Conservation (phyloP, 2,888 invertebrate species). For the Limenitis camilla region DNA sequence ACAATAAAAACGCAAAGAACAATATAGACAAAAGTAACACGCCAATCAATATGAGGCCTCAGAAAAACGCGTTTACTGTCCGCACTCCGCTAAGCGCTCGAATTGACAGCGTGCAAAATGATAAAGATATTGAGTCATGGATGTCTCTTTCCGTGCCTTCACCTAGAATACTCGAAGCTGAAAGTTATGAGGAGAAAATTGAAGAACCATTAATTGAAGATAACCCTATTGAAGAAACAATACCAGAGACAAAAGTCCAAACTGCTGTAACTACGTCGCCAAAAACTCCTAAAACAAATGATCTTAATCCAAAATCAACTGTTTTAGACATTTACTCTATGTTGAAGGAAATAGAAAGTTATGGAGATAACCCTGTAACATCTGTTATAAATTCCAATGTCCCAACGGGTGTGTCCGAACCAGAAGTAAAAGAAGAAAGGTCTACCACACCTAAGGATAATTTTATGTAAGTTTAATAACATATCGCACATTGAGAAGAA, state of each 20-base stretch:
- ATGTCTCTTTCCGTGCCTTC: constrained; percentile 63
- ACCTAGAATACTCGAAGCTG: constrained; percentile 45
- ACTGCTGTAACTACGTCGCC: constrained; percentile 23
- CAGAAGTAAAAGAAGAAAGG: constrained; percentile 40
- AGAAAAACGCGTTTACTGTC: constrained; percentile 44
- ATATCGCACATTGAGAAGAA: too few species aligned
- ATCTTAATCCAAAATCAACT: constrained; percentile 51
- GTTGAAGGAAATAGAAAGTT: constrained; percentile 69
- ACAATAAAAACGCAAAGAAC: constrained; percentile 41
- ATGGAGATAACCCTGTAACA: constrained; percentile 57
- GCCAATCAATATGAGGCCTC: constrained; percentile 39
- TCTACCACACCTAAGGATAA: constrained; percentile 53
- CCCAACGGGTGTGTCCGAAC: constrained; percentile 19
- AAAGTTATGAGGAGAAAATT: constrained; percentile 26
- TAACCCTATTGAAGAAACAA: not conserved
- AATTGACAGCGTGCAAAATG: constrained; percentile 57
- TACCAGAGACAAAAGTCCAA: constrained; percentile 10
- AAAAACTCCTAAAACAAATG: constrained; percentile 35
- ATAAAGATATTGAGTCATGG: constrained; percentile 69
- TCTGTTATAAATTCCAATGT: constrained; percentile 32
- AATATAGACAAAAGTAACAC: constrained; percentile 31
- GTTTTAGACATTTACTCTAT: constrained; percentile 69
- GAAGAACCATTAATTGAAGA: constrained; percentile 15
- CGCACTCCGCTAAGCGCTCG: constrained; percentile 55
- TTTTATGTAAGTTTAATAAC: constrained; percentile 52